Evolutionary conservation across 2,113 vertebrate species (phyloP).

Genomic region (Ammodytes dubius): DNA sequence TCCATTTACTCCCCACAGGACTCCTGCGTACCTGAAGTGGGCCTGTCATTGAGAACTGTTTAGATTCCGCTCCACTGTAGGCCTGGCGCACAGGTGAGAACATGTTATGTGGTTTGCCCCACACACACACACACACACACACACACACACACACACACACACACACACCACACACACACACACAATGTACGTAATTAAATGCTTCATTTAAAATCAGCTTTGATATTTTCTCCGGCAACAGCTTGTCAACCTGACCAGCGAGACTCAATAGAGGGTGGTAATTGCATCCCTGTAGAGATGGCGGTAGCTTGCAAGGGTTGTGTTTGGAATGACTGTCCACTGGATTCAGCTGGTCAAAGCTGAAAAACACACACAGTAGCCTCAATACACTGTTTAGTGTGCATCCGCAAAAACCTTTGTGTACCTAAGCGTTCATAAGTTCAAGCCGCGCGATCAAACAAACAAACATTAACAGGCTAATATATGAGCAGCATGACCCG

Average conservation of each 20-base stretch:
- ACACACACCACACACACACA: conserved; percentile 38
- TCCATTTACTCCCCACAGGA: conserved; percentile 77
- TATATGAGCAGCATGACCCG: conserved; percentile 50
- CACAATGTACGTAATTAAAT: conserved; percentile 77
- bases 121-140: conserved; percentile 34
- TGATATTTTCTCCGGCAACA: conserved; percentile 80
- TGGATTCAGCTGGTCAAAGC: conserved; percentile 47
- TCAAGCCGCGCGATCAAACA: conserved; percentile 59
- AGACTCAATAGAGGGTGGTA: conserved; percentile 78
- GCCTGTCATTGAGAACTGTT: conserved; percentile 63
- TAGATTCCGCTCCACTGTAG: conserved; percentile 31
- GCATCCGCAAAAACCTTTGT: conserved; percentile 21
- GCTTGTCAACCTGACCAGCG: conserved; percentile 74
- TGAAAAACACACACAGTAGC: conserved; percentile 43
- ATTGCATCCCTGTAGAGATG: conserved; percentile 81
- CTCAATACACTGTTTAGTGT: background rate
- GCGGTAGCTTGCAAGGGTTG: conserved; percentile 66
- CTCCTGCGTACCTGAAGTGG: conserved; percentile 52
- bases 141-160: conserved; percentile 22
- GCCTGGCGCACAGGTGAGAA: conserved; percentile 35
- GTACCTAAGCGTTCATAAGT: conserved; percentile 32
- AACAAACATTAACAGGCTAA: conserved; percentile 62
- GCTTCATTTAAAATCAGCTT: conserved; percentile 82
- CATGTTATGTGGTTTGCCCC: conserved; percentile 35
- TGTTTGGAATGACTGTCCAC: conserved; percentile 64